These are phyloP conservation scores for Drosophila cognata DNA, from an alignment of 2,888 invertebrate genomes.

Conservation along the genomic window DNA sequence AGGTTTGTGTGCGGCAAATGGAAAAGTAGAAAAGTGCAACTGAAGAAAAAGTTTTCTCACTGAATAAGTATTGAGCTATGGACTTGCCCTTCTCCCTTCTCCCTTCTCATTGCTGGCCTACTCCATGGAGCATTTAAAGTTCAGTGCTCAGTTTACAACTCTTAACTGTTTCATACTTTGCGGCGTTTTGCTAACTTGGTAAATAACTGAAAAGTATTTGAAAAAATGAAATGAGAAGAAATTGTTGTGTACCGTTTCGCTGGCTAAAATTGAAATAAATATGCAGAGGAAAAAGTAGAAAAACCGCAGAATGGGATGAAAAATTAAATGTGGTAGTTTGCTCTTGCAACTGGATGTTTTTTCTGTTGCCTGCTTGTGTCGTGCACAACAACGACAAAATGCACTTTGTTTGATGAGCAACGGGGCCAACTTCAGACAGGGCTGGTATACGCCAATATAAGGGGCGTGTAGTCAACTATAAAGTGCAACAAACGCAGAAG, in stretches of 20 bases:
- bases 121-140: slow-evolving; percentile 39
- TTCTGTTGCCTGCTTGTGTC: slow-evolving; percentile 24
- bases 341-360: slow-evolving; percentile 1
- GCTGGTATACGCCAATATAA: slow-evolving; percentile 36
- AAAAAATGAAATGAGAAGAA: slow-evolving; percentile 17
- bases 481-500: not conserved
- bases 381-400: slow-evolving; percentile 41
- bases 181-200: slow-evolving; percentile 48
- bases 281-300: slow-evolving; percentile 6
- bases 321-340: slow-evolving; percentile 38
- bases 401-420: slow-evolving; percentile 65
- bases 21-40: slow-evolving; percentile 18
- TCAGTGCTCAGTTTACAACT: slow-evolving; percentile 35
- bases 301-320: slow-evolving; percentile 11
- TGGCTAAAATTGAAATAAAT: slow-evolving; percentile 47
- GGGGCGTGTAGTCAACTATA: slow-evolving; percentile 13
- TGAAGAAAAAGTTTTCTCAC: slow-evolving; percentile 26
- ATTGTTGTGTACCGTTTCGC: slow-evolving; percentile 19
- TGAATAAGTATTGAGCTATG: slow-evolving; percentile 28
- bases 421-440: slow-evolving; percentile 5
- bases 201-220: slow-evolving; percentile 41
- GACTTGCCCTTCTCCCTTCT: not conserved
- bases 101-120: not conserved
- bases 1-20: slow-evolving; percentile 25
- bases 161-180: slow-evolving; percentile 49